Evolutionary conservation across 1,140 invertebrate species (phyloP).

Genomic region (Sesamia nonagrioides): DNA sequence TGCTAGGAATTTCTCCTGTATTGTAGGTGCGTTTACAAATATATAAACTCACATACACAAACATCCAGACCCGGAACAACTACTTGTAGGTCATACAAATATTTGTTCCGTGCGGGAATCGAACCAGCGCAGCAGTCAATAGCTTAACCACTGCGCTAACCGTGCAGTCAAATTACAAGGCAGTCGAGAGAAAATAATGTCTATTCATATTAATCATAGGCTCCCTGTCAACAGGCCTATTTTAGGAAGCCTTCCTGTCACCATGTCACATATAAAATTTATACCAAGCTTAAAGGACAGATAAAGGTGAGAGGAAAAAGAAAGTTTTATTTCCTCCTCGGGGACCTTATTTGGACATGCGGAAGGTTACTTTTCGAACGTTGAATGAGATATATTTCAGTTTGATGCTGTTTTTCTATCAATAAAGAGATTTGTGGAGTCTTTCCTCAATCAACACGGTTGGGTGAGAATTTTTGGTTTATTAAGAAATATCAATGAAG

Average conservation of each 20-base stretch:
- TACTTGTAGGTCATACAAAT: too few relatives aligned
- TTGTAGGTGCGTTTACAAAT: too few relatives aligned
- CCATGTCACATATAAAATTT: neutral
- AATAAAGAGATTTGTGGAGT: neutral
- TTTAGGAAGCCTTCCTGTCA: neutral
- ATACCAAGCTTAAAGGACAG: slow-evolving; percentile 15
- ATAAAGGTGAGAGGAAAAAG: slow-evolving; percentile 9
- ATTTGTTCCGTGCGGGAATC: too few relatives aligned
- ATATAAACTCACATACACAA: too few relatives aligned
- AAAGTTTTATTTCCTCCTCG: neutral
- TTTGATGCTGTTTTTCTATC: slow-evolving; percentile 27
- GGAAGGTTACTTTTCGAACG: neutral
- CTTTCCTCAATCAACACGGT: neutral
- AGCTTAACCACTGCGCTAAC: too few relatives aligned
- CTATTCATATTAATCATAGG: neutral
- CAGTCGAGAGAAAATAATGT: neutral
- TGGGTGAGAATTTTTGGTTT: neutral
- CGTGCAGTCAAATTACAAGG: too few relatives aligned
- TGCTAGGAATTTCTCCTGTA: too few relatives aligned
- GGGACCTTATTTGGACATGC: slow-evolving; percentile 1
- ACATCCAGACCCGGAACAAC: too few relatives aligned
- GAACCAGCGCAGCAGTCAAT: too few relatives aligned
- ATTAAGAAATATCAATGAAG: too few relatives aligned
- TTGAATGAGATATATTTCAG: slow-evolving; percentile 20
- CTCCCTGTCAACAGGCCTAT: neutral